A percentile compares a stretch with the other conserved stretches of the same genome.
Evolutionary conservation across 1,140 invertebrate species (phyloP).

Genomic region (Monochamus saltuarius): DNA sequence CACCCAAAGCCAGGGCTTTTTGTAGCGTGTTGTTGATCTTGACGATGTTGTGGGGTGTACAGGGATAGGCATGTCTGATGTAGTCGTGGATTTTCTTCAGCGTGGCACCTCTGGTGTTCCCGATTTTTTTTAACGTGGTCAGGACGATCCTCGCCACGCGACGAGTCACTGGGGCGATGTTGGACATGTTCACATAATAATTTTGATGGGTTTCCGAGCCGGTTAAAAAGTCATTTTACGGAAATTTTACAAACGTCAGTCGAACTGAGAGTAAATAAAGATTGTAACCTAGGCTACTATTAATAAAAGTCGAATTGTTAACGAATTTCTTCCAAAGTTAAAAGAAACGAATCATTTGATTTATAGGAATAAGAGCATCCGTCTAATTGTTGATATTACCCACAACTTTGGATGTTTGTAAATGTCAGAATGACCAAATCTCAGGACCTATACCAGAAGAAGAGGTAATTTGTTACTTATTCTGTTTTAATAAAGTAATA

Average conservation of each 20-base stretch:
- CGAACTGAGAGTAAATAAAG: constrained; percentile 5
- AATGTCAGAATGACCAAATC: too few species aligned
- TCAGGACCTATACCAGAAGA: too few species aligned
- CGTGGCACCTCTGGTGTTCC: constrained; percentile 26
- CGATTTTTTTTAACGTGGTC: constrained; percentile 31
- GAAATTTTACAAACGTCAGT: not conserved
- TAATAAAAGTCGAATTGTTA: too few species aligned
- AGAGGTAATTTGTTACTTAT: too few species aligned
- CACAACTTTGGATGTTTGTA: too few species aligned
- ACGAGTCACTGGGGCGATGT: constrained; percentile 4
- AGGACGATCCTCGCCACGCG: constrained; percentile 26
- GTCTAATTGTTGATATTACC: too few species aligned
- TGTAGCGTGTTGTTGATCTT: constrained; percentile 25
- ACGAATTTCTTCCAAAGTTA: too few species aligned
- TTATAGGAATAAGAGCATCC: too few species aligned
- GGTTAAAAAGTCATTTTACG: not conserved
- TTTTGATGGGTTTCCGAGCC: constrained; percentile 1
- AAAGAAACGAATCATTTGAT: too few species aligned
- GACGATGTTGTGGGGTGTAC: constrained; percentile 23
- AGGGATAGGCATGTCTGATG: constrained; percentile 28
- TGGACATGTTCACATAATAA: constrained; percentile 11
- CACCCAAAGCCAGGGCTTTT: constrained; percentile 32
- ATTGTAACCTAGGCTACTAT: not conserved
- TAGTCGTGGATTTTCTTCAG: constrained; percentile 32
- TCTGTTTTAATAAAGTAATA: too few species aligned